These are phyloP conservation scores for Hydraecia micacea DNA, from an alignment of 2,888 invertebrate genomes.

Conservation along the genomic window DNA sequence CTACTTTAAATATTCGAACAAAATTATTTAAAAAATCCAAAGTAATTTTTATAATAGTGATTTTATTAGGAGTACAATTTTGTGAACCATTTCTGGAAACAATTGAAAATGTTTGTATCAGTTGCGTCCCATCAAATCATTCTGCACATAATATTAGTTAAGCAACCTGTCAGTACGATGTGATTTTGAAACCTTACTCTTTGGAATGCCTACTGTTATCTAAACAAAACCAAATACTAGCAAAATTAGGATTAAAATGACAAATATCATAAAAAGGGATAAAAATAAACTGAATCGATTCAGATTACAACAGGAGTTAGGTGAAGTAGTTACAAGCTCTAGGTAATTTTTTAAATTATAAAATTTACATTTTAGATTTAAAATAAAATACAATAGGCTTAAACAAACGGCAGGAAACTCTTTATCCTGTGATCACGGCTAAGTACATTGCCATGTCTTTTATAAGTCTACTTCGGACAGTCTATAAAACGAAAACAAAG, in stretches of 20 bases:
- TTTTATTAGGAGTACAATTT: background rate
- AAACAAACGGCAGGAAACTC: constrained; percentile 62
- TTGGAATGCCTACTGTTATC: background rate
- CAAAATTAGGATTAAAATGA: no score
- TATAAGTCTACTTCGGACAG: constrained; percentile 52
- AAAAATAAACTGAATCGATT: background rate
- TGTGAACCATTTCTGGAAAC: background rate
- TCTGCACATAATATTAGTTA: constrained; percentile 8
- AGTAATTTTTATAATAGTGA: background rate
- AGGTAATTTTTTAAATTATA: constrained; percentile 2
- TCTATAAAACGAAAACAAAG: constrained; percentile 50
- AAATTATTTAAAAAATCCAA: background rate
- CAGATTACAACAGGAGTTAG: background rate
- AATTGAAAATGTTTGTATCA: constrained; percentile 14
- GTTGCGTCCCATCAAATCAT: background rate
- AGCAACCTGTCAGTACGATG: background rate
- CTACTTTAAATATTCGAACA: background rate
- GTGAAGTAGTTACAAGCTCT: background rate
- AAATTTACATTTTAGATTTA: constrained; percentile 28
- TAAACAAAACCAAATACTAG: background rate
- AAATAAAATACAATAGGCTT: constrained; percentile 53
- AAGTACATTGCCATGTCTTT: constrained; percentile 69
- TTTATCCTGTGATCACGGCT: constrained; percentile 68
- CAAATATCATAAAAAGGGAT: background rate
- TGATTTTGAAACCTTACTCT: constrained; percentile 2